A percentile compares a stretch with the other conserved stretches of the same genome.
Conservation (phyloP, 2,888 invertebrate species). For the Caenorhabditis angaria region DNA sequence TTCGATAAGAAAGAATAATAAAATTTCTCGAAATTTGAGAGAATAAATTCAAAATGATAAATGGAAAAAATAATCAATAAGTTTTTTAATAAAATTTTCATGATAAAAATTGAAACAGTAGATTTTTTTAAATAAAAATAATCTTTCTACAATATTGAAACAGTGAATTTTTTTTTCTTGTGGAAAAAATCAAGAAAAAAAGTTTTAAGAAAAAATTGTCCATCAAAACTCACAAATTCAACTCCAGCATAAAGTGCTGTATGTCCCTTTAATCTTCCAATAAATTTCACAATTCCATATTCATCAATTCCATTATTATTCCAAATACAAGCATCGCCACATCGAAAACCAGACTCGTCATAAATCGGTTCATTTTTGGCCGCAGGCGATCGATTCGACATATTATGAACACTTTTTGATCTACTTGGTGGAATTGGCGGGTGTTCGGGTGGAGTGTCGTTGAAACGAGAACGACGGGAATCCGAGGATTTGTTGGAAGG, state of each 20-base stretch:
- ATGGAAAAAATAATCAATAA: no score
- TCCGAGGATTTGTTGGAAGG: not conserved
- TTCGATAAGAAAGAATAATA: not conserved
- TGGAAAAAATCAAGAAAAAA: not conserved
- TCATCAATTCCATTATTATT: conserved; percentile 74
- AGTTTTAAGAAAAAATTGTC: no score
- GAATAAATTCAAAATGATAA: no score
- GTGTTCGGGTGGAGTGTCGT: no score
- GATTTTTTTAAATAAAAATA: not conserved
- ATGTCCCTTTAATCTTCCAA: conserved; percentile 75
- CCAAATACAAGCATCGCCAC: conserved; percentile 76
- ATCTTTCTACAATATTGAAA: no score
- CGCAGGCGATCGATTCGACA: conserved; percentile 13
- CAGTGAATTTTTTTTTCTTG: not conserved
- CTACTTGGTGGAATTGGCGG: conserved; percentile 37
- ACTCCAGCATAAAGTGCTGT: conserved; percentile 75
- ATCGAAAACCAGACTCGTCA: conserved; percentile 39
- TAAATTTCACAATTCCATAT: conserved; percentile 75
- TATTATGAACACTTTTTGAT: conserved; percentile 47
- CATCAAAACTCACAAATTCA: conserved; percentile 76
- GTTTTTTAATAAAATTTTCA: conserved; percentile 4
- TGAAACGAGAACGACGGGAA: no score
- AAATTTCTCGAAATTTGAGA: not conserved
- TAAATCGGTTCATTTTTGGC: conserved; percentile 27
- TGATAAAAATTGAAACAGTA: not conserved